A percentile compares a stretch with the other conserved stretches of the same genome.
Evolutionary conservation across 2,113 vertebrate genomes (phyloP).

Genomic region (Stomatorhinus ivindoensis): DNA sequence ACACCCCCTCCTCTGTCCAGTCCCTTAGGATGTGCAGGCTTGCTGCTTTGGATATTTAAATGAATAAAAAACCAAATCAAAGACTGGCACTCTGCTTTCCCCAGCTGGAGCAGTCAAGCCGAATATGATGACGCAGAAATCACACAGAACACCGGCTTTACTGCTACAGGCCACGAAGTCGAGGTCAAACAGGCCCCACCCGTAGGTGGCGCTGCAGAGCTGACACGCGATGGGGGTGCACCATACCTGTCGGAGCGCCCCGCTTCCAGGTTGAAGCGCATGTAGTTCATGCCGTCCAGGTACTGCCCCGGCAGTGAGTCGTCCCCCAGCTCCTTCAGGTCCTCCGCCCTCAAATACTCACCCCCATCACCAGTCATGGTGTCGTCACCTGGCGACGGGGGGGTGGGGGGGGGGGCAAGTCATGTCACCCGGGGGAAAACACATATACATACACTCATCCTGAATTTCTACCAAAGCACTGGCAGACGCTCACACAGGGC

Average conservation of each 20-base stretch:
- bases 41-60: neutral
- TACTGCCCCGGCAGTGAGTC: slow-evolving; percentile 94
- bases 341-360: slow-evolving; percentile 89
- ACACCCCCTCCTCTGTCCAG: neutral
- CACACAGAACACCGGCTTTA: neutral
- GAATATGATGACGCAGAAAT: neutral
- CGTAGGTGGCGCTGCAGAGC: neutral
- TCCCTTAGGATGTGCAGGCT: neutral
- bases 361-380: slow-evolving; percentile 94
- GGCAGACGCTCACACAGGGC: neutral
- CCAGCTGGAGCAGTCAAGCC: neutral
- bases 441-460: neutral
- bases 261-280: slow-evolving; percentile 86
- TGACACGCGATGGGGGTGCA: neutral
- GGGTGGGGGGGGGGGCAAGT: slow-evolving; percentile 10
- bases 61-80: neutral
- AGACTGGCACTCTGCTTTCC: neutral
- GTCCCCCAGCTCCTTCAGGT: slow-evolving; percentile 87
- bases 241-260: slow-evolving; percentile 82
- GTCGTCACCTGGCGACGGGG: slow-evolving; percentile 73
- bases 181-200: neutral
- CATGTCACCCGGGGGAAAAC: neutral
- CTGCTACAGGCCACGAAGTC: neutral
- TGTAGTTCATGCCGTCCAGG: slow-evolving; percentile 90
- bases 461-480: neutral